A percentile compares a stretch with the other conserved stretches of the same genome.
These are phyloP conservation scores for Melanostigma gelatinosum DNA, from an alignment of 2,113 vertebrate genomes.

Conservation along the genomic window DNA sequence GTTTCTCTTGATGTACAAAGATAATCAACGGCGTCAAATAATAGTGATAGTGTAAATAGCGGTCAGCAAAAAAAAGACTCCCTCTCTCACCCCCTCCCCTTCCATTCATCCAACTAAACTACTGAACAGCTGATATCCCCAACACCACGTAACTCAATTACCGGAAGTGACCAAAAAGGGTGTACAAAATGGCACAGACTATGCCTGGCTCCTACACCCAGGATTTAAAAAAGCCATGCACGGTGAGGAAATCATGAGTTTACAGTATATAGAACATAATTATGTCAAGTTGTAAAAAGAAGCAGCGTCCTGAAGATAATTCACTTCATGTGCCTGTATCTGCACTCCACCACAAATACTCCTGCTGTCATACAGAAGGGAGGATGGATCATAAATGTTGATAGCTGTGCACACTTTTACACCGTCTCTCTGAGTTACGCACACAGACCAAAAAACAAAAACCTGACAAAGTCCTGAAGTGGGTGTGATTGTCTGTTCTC, in stretches of 20 bases:
- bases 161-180: too few relatives aligned
- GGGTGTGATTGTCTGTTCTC: background rate
- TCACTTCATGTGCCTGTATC: background rate
- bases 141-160: too few relatives aligned
- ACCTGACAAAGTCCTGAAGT: background rate
- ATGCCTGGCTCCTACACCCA: too few relatives aligned
- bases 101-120: too few relatives aligned
- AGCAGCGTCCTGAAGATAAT: background rate
- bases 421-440: background rate
- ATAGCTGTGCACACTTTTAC: background rate
- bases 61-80: too few relatives aligned
- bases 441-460: background rate
- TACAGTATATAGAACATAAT: background rate
- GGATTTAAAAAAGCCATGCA: background rate
- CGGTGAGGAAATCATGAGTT: conserved; percentile 6
- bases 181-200: too few relatives aligned
- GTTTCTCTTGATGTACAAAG: too few relatives aligned
- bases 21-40: too few relatives aligned
- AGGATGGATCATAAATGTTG: background rate
- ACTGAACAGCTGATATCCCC: too few relatives aligned
- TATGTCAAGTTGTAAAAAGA: conserved; percentile 6
- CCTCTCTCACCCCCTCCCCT: too few relatives aligned
- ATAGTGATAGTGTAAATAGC: too few relatives aligned
- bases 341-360: background rate
- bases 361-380: background rate